phyloP scores from a whole-genome alignment of 2,797 vertebrate species.

The Oryzias dopingdopingensis region DNA sequence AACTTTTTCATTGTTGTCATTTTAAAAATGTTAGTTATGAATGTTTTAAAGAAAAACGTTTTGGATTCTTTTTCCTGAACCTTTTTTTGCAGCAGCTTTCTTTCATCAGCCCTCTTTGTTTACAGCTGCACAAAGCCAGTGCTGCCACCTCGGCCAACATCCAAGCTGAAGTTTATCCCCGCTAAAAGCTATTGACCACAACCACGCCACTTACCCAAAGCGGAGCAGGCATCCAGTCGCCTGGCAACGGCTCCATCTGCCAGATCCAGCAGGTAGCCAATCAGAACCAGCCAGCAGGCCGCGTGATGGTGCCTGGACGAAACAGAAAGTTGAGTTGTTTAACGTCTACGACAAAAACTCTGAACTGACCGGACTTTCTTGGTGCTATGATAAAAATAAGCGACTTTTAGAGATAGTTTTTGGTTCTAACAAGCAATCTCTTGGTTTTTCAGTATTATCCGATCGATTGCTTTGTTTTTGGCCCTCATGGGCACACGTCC shows the following conservation, averaged over 20 bases:
- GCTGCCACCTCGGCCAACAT: conserved; percentile 41
- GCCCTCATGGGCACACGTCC: not conserved
- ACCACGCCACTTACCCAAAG: conserved; percentile 81
- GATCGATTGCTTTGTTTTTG: rapidly evolving
- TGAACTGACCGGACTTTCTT: not conserved
- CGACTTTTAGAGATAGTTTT: not conserved
- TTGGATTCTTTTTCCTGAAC: too few relatives aligned
- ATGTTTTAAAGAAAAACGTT: too few relatives aligned
- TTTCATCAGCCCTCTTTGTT: conserved; percentile 19
- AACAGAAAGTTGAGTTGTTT: conserved; percentile 20
- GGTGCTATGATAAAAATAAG: conserved; percentile 3
- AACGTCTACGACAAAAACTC: conserved; percentile 8
- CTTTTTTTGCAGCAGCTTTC: too few relatives aligned
- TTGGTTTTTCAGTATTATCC: too few relatives aligned
- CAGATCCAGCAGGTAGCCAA: conserved; percentile 90
- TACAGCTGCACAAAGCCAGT: too few relatives aligned
- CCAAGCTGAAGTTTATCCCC: conserved; percentile 44
- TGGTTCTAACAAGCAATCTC: not conserved
- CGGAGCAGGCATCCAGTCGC: conserved; percentile 84
- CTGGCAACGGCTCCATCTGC: conserved; percentile 88
- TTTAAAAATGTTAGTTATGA: too few relatives aligned
- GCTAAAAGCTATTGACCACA: conserved; percentile 43
- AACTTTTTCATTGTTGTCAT: too few relatives aligned
- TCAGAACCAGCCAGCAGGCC: conserved; percentile 90
- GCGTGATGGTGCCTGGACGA: conserved; percentile 79